A percentile compares a stretch with the other conserved stretches of the same genome.
Conservation (phyloP, 2,797 vertebrate species). For the Sciurus carolinensis region DNA sequence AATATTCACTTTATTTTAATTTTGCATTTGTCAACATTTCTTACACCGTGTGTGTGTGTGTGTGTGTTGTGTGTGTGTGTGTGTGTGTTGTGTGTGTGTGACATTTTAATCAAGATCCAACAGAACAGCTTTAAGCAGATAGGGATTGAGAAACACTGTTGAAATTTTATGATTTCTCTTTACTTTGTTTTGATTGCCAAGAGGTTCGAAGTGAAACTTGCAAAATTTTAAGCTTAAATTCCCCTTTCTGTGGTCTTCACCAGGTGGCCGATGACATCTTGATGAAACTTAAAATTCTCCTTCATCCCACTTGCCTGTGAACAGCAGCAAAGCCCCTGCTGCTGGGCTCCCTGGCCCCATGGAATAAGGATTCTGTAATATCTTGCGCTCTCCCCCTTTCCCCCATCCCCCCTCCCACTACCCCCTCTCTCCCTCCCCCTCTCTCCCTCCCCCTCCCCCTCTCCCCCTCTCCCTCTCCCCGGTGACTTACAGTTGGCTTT, state of each 20-base stretch:
- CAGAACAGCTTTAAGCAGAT: neutral
- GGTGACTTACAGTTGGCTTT: neutral
- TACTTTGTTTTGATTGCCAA: neutral
- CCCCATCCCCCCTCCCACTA: too few relatives aligned
- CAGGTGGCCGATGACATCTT: accelerated
- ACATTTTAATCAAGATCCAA: neutral
- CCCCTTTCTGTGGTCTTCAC: neutral
- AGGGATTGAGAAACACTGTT: neutral
- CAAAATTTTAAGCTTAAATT: neutral
- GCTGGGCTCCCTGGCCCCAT: accelerated
- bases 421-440: neutral
- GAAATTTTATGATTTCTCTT: neutral
- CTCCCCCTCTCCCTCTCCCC: neutral
- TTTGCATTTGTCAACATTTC: neutral
- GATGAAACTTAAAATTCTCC: neutral
- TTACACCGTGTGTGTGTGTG: neutral
- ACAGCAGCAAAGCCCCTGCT: accelerated
- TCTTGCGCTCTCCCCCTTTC: neutral
- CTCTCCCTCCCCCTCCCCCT: neutral
- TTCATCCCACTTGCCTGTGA: too few relatives aligned
- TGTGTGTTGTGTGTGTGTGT: neutral
- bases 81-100: neutral
- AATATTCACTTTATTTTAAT: neutral
- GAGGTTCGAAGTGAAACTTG: neutral
- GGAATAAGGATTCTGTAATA: neutral